Evolutionary conservation across 2,113 vertebrate genomes (phyloP), one percentile per base, ranked within the genome.

Genomic region (Rhegmatorhina hoffmannsi): DNA sequence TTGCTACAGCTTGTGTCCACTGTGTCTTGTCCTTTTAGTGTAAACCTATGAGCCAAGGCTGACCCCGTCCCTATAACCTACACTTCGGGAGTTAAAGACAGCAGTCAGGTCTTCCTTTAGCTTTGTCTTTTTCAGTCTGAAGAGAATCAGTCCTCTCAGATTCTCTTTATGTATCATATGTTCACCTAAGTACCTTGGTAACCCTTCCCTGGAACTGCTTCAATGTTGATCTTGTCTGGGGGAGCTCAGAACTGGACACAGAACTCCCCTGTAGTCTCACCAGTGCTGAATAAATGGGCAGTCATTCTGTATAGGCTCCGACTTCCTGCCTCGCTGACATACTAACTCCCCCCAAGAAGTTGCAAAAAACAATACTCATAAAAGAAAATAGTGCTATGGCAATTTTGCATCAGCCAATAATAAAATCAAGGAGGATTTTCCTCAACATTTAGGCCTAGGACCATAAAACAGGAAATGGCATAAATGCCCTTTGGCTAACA

Each of bases 191-290:
- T 7, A 34, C 17, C 26, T 62, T 46, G 28, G n/a, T 43, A 56
- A 15, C 19, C 25, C 17, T 64, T 26, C 40, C 7, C 1, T 44
- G 29, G 26, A 77, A 46, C 2, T 3, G 1, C 17, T 56, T 60
- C 59, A 34, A 4, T 14, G 3, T 34, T 2, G 1, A 0, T 70
- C 14, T 38, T 33, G 6, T 29, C 18, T 1, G 2, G 40, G 12
- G 12, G 13, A 67, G 29, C 13, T 36, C 38, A 38, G 69, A 56
- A 46, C 8, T 11, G 28, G 11, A 28, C 33, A 68, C 34, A 68
- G 25, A 33, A 25, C 28, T 50, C 11, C 24, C 0, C 1, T 43
- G 29, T 31, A 4, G 13, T 33, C 26, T 67, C 43, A 62, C 4
- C 17, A 34, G 47, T 19, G 2, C 33, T 74, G 56, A 79, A 34